Percentiles rank a stretch among this genome's conserved stretches.
These are phyloP conservation scores for Dendrolimus pini DNA, from an alignment of 2,888 invertebrate genomes.

Conservation along the genomic window DNA sequence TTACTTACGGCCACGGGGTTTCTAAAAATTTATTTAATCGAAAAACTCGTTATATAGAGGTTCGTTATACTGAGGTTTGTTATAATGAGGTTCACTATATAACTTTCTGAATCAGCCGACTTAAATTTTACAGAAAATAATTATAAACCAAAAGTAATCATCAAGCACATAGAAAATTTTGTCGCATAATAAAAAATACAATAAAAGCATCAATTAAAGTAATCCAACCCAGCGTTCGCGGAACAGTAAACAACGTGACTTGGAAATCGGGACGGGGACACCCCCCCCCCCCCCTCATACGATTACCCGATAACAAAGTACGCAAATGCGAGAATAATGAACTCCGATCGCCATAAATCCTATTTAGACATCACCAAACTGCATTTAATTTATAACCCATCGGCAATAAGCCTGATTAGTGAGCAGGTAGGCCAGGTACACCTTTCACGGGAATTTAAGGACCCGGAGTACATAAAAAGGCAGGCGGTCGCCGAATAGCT, in stretches of 20 bases:
- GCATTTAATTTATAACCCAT: constrained; percentile 61
- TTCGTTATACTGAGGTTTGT: no score
- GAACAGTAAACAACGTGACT: constrained; percentile 18
- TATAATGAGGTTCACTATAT: no score
- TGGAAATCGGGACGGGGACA: background rate
- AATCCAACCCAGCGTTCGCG: constrained; percentile 19
- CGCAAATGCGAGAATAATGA: constrained; percentile 56
- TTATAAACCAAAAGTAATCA: background rate
- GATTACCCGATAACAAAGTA: constrained; percentile 24
- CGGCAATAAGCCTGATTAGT: constrained; percentile 50
- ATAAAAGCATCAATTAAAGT: constrained; percentile 18
- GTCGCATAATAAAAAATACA: constrained; percentile 10
- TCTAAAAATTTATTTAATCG: no score
- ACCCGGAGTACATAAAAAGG: background rate
- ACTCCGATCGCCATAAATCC: constrained; percentile 50
- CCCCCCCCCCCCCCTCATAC: constrained; percentile 1
- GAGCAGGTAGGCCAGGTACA: constrained; percentile 63
- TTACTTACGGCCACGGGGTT: no score
- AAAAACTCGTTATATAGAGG: no score
- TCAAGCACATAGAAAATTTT: background rate
- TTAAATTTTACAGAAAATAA: background rate
- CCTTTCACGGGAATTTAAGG: constrained; percentile 50
- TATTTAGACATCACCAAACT: constrained; percentile 33
- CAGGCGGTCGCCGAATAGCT: constrained; percentile 15
- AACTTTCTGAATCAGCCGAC: no score